Evolutionary conservation across 2,797 vertebrate genomes (phyloP).

Genomic region (Melopsittacus undulatus): DNA sequence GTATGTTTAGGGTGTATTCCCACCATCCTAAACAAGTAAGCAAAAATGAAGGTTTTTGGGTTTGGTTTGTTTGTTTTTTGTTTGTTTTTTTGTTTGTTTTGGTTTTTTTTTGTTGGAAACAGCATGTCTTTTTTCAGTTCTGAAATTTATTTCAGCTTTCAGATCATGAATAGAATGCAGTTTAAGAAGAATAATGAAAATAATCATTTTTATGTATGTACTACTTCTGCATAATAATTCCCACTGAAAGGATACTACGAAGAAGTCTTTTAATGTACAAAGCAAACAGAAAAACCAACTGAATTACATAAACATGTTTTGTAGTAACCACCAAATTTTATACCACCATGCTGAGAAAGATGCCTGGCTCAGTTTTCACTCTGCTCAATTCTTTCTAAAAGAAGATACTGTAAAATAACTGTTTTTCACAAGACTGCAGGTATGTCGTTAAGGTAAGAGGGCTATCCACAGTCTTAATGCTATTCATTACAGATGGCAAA

Average conservation of each 20-base stretch:
- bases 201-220: background rate
- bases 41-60: background rate
- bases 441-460: background rate
- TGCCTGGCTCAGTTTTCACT: background rate
- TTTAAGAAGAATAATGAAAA: background rate
- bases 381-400: background rate
- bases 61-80: too few relatives aligned
- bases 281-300: background rate
- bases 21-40: background rate
- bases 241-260: background rate
- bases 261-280: background rate
- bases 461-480: background rate
- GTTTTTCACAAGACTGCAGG: background rate
- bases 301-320: background rate
- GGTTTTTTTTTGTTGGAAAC: background rate
- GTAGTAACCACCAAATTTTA: background rate
- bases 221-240: background rate
- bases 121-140: background rate
- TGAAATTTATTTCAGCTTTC: background rate
- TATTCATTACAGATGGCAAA: background rate
- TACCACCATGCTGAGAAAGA: background rate
- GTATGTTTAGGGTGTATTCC: background rate
- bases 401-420: fast-evolving
- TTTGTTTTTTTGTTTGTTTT: background rate
- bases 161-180: background rate